Percentiles rank a stretch among this genome's conserved stretches.
Evolutionary conservation across 2,888 invertebrate genomes (phyloP).

Genomic region (Leptinotarsa tumamoca): DNA sequence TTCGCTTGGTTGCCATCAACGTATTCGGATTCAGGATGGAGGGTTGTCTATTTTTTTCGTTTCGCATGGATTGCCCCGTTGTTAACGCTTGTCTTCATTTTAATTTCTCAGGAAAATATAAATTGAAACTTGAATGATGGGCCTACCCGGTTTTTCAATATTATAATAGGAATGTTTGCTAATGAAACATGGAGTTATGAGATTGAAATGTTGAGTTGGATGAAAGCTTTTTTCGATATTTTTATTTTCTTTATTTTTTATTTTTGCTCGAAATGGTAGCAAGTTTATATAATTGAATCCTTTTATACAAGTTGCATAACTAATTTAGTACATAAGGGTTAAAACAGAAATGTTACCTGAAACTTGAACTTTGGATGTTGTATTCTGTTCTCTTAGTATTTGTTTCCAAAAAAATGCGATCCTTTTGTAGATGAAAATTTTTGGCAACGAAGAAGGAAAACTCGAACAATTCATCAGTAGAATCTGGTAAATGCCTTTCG

Average conservation of each 20-base stretch:
- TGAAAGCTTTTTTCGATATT: no score
- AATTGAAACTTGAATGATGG: conserved; percentile 18
- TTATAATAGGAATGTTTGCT: neutral
- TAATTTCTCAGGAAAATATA: conserved; percentile 44
- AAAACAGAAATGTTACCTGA: no score
- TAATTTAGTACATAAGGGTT: no score
- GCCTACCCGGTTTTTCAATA: neutral
- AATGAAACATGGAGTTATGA: conserved; percentile 5
- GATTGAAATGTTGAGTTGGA: neutral
- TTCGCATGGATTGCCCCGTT: conserved; percentile 22
- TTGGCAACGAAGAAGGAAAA: no score
- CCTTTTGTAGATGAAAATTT: no score
- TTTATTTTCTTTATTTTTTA: no score
- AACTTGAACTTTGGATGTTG: neutral
- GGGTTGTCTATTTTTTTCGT: conserved; percentile 29
- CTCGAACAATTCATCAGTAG: no score
- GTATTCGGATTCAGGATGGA: conserved; percentile 15
- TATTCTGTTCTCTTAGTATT: neutral
- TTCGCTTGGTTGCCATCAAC: conserved; percentile 23
- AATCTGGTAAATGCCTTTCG: no score
- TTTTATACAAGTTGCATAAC: no score
- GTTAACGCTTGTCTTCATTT: conserved; percentile 52
- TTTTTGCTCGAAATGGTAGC: no score
- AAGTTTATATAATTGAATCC: no score
- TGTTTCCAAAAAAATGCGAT: no score